phyloP scores from a whole-genome alignment of 2,888 invertebrate species.

The Chrysolina haemoptera region DNA sequence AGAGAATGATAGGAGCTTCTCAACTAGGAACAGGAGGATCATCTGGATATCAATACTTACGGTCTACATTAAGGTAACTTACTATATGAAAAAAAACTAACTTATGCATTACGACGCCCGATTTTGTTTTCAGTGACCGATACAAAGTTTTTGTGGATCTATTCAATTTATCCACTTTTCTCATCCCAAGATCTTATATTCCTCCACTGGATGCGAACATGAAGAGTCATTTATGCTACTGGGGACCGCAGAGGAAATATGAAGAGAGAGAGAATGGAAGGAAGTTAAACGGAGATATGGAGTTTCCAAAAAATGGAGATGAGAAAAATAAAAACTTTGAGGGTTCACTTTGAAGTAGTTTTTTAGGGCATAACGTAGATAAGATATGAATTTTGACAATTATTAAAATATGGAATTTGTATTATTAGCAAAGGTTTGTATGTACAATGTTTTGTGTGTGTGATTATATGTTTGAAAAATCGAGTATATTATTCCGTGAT shows the following conservation, averaged over 20 bases:
- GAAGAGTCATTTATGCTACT: conserved; percentile 81
- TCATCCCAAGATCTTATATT: conserved; percentile 92
- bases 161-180: conserved; percentile 96
- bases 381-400: no score
- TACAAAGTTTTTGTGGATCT: conserved; percentile 98
- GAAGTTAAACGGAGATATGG: not conserved
- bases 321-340: not conserved
- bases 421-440: no score
- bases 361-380: not conserved
- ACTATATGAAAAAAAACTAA: not conserved
- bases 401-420: no score
- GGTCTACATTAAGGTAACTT: conserved; percentile 92
- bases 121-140: conserved; percentile 83
- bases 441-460: no score
- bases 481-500: no score
- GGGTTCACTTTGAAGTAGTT: not conserved
- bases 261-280: not conserved
- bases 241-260: conserved; percentile 65
- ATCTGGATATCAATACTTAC: conserved; percentile 97
- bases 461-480: no score
- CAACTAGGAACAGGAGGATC: conserved; percentile 98
- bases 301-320: not conserved
- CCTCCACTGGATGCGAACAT: conserved; percentile 90
- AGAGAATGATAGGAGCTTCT: conserved; percentile 98
- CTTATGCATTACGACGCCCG: not conserved